A percentile compares a stretch with the other conserved stretches of the same genome.
Conservation (phyloP, 2,888 invertebrate genomes). For the Drosophila aldrichi region DNA sequence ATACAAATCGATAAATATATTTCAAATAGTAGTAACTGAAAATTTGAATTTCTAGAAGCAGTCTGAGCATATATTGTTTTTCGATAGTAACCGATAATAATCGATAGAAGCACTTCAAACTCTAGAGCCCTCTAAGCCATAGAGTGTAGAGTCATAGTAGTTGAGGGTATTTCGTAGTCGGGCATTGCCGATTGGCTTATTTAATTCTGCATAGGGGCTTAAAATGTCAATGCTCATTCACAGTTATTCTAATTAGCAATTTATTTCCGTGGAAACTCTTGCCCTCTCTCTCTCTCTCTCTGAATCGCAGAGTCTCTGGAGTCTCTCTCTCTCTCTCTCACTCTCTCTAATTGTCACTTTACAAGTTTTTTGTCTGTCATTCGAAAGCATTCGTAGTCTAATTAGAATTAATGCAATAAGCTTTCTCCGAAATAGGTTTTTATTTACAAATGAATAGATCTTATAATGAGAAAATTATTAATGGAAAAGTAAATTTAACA, state of each 20-base stretch:
- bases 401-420: neutral
- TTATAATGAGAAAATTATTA: too few species aligned
- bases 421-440: neutral
- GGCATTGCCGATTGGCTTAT: neutral
- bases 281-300: neutral
- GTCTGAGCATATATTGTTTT: too few species aligned
- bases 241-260: neutral
- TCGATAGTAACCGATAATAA: too few species aligned
- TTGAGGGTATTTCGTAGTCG: neutral
- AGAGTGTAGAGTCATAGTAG: too few species aligned
- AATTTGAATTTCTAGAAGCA: neutral
- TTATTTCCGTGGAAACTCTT: neutral
- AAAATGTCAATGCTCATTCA: neutral
- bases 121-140: too few species aligned
- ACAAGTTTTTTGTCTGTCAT: neutral
- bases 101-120: too few species aligned
- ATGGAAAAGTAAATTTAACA: too few species aligned
- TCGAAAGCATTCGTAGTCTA: neutral
- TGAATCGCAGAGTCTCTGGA: neutral
- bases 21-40: neutral
- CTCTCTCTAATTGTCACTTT: too few species aligned
- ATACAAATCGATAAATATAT: neutral
- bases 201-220: neutral
- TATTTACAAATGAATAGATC: too few species aligned
- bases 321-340: neutral